Evolutionary conservation across 2,888 invertebrate genomes (phyloP), one percentile per base, ranked within the genome.

Genomic region (Dinocampus coccinellae): DNA sequence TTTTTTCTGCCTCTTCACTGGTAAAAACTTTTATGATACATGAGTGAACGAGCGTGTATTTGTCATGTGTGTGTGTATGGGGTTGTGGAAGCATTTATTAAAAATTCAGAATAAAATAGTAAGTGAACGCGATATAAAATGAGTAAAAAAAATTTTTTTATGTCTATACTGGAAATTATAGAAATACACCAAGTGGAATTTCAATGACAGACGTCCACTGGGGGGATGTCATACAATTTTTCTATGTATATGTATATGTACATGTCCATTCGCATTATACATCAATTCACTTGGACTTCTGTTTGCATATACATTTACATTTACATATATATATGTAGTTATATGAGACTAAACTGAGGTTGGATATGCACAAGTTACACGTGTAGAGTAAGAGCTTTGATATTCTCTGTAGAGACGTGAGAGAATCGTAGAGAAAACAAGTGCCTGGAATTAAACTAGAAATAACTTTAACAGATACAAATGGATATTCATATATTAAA

Each of bases 151-250:
- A n/a, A n/a, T n/a, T n/a, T 39, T 39, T 39, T 39, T 39, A 13
- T n/a, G 39, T n/a, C 13, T 39, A 11, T 39, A n/a, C n/a, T 39
- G n/a, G n/a, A 4, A 39, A 39, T 39, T 13, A 24, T 66, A 55
- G 65, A 34, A 55, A 34, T 22, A 10, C 24, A 55, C 65, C 65
- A 66, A 36, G 24, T 66, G 39, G n/a, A 66, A 20, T 33, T 52
- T 34, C 34, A 64, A n/a, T n/a, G n/a, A n/a, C n/a, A n/a, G n/a
- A n/a, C n/a, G n/a, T n/a, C n/a, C n/a, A n/a, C n/a, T n/a, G n/a
- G n/a, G n/a, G n/a, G n/a, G n/a, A n/a, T n/a, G n/a, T n/a, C n/a
- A n/a, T n/a, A n/a, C n/a, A n/a, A n/a, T n/a, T n/a, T n/a, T n/a
- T n/a, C n/a, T n/a, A n/a, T n/a, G n/a, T 63, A 63, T 26, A 61